Conservation (phyloP, 2,888 invertebrate genomes). For the Acrocyrtus sp. region DNA sequence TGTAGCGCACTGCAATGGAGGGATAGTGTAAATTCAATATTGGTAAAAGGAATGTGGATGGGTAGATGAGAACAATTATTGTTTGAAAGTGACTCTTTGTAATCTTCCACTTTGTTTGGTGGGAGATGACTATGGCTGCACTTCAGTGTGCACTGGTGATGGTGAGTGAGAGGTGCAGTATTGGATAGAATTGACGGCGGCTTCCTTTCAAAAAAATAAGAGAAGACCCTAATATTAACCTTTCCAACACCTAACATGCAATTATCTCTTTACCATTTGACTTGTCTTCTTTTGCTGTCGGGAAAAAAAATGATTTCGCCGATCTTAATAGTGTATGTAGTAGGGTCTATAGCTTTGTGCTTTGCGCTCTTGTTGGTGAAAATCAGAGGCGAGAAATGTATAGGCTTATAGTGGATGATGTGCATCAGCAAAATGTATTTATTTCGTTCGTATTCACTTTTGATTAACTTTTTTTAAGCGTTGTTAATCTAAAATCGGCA, state of each 20-base stretch:
- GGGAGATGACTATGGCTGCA: too few species aligned
- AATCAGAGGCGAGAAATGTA: too few species aligned
- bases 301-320: neutral
- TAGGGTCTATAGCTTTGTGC: too few species aligned
- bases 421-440: too few species aligned
- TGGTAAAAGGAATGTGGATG: slow-evolving; percentile 47
- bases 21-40: slow-evolving; percentile 60
- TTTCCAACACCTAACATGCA: slow-evolving; percentile 51
- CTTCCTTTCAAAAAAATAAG: slow-evolving; percentile 23
- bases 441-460: too few species aligned
- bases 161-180: slow-evolving; percentile 32
- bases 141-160: too few species aligned
- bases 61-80: slow-evolving; percentile 8
- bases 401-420: too few species aligned
- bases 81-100: slow-evolving; percentile 46
- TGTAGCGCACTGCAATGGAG: neutral
- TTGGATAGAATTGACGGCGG: slow-evolving; percentile 39
- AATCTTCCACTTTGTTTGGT: slow-evolving; percentile 57
- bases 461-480: too few species aligned
- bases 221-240: slow-evolving; percentile 47
- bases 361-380: too few species aligned
- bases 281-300: slow-evolving; percentile 18
- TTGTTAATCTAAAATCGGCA: too few species aligned
- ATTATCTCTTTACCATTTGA: slow-evolving; percentile 52
- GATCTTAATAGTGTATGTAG: too few species aligned